Percentiles rank a stretch among this genome's conserved stretches.
Conservation (phyloP, 2,113 vertebrate genomes). For the Asarcornis scutulata region DNA sequence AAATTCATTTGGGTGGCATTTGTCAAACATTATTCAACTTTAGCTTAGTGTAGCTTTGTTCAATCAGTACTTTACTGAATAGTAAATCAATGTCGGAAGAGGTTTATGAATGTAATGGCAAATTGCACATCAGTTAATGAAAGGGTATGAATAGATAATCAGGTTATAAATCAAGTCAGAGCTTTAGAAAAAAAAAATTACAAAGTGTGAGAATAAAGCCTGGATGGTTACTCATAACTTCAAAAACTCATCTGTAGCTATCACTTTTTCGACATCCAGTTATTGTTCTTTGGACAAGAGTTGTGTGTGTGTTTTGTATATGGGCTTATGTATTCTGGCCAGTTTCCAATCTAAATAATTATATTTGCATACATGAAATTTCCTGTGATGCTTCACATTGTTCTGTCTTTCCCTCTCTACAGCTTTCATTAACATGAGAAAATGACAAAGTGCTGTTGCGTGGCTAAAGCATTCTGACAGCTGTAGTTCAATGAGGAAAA, state of each 20-base stretch:
- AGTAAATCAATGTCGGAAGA: neutral
- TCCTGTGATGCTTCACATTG: neutral
- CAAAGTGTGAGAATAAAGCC: neutral
- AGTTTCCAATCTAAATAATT: constrained; percentile 1
- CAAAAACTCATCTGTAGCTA: neutral
- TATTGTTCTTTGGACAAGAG: neutral
- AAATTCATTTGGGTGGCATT: neutral
- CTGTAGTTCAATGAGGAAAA: neutral
- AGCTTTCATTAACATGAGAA: neutral
- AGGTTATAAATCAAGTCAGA: constrained; percentile 30
- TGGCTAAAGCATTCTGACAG: neutral
- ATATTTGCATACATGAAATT: constrained; percentile 5
- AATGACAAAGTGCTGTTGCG: neutral
- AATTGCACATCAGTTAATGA: neutral
- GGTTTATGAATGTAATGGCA: neutral
- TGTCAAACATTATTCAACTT: neutral
- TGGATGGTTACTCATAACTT: neutral
- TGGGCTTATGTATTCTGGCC: neutral
- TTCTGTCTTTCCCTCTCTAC: neutral
- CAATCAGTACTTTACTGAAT: neutral
- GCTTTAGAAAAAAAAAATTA: neutral
- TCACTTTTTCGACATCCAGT: neutral
- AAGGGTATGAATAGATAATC: neutral
- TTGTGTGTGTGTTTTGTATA: neutral
- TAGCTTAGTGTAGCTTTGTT: neutral